These are phyloP conservation scores for Cisticola juncidis DNA, from an alignment of 2,113 vertebrate genomes.

Conservation along the genomic window DNA sequence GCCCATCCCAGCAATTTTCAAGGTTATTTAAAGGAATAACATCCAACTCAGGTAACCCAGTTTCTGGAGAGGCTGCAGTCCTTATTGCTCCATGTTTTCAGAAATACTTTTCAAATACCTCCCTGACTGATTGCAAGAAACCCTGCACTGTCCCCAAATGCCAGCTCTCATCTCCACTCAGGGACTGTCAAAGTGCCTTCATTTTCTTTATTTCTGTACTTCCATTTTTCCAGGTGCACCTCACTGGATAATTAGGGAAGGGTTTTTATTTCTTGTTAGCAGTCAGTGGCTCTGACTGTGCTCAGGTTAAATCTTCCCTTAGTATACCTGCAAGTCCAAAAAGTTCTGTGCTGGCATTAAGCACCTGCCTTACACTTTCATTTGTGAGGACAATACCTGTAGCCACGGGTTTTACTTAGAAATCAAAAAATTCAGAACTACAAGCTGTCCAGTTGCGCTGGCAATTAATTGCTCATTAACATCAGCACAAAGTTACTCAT, in stretches of 20 bases:
- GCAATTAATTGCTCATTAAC: neutral
- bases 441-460: fast-evolving
- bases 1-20: neutral
- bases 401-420: neutral
- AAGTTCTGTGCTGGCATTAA: neutral
- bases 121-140: neutral
- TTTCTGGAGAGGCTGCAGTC: neutral
- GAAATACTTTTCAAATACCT: neutral
- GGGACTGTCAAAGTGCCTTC: neutral
- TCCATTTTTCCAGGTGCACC: neutral
- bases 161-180: neutral
- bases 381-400: neutral
- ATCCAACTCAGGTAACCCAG: neutral
- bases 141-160: neutral
- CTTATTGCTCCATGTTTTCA: neutral
- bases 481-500: neutral
- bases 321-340: neutral
- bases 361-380: neutral
- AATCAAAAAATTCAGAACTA: neutral
- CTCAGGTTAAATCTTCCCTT: neutral
- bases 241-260: neutral
- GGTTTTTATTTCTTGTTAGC: neutral
- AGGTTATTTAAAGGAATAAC: neutral
- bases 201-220: neutral
- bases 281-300: neutral